Evolutionary conservation across 2,113 vertebrate genomes (phyloP).

Genomic region (Rutilus rutilus): DNA sequence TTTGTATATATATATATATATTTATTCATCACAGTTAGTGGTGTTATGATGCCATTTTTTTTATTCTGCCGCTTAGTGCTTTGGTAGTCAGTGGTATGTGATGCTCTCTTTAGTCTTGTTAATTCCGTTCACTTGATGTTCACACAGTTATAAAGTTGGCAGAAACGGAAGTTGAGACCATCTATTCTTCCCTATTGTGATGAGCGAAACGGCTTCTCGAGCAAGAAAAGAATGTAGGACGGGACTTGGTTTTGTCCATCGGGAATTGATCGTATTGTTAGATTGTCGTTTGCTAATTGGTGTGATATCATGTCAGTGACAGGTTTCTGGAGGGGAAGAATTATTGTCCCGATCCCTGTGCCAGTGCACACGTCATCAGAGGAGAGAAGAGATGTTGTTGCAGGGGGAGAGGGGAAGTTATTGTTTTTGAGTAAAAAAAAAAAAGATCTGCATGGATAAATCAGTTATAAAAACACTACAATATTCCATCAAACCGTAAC

Average conservation of each 20-base stretch:
- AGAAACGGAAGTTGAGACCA: background rate
- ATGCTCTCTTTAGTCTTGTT: background rate
- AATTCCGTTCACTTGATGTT: background rate
- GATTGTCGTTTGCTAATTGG: background rate
- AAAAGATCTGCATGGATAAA: background rate
- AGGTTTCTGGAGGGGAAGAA: background rate
- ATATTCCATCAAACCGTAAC: background rate
- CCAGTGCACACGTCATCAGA: too few species aligned
- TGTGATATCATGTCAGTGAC: background rate
- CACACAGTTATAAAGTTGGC: background rate
- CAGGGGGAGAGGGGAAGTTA: too few species aligned
- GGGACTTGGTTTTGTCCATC: too few species aligned
- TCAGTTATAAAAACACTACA: background rate
- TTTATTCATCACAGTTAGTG: background rate
- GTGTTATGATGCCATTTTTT: background rate
- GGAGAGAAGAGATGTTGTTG: too few species aligned
- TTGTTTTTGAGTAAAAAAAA: background rate
- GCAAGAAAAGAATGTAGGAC: background rate
- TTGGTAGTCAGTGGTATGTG: background rate
- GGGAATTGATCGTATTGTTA: background rate
- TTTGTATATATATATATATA: background rate
- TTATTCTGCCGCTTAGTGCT: background rate
- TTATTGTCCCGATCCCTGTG: background rate
- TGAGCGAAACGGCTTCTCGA: background rate
- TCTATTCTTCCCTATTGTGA: background rate